Base-by-base conservation (phyloP, 1,140 invertebrate genomes). In the Anastatus disparis region DNA sequence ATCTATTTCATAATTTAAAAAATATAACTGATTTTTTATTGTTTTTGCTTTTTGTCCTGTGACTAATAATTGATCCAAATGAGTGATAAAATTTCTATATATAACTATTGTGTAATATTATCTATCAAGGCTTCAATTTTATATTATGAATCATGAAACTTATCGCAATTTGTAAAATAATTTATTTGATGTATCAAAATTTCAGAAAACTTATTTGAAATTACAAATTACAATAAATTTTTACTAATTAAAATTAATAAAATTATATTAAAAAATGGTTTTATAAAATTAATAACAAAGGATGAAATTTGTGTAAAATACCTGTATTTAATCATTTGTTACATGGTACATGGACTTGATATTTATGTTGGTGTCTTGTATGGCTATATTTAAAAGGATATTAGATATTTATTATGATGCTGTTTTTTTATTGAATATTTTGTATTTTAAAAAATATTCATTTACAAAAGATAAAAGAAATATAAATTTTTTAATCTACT, bases 391-490 rank as follows among this genome's bases (percentile, higher is more conserved):
- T 6, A 44, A 66, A 35, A 35, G 31, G 10, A 35, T 35, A 10
- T 35, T 35, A 35, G 15, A 63, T 48, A 48, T 50, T 64, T 52
- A n/a, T n/a, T n/a, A n/a, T n/a, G n/a, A n/a, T n/a, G n/a, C 44
- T 70, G 73, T 70, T 74, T 26, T 52, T 13, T 52, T 13, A 73
- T 73, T 67, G 61, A 75, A 72, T 40, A n/a, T 74, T 68, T 56
- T 13, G n/a, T n/a, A n/a, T 58, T 26, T 17, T 15, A 12, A 58
- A 40, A 42, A 24, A 42, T 58, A 58, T 27, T 40, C 40, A 42
- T 58, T 9, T 42, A 42, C 55, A 58, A 15, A 38, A 58, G 27
- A 55, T 12, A 6, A 20, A 29, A 35, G 31, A 10, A 6, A 35
- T 10, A 35, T 35, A 6, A 35, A 35, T 4, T 35, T 35, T 52